phyloP scores from a whole-genome alignment of 2,113 vertebrate species.

The Galeopterus variegatus region DNA sequence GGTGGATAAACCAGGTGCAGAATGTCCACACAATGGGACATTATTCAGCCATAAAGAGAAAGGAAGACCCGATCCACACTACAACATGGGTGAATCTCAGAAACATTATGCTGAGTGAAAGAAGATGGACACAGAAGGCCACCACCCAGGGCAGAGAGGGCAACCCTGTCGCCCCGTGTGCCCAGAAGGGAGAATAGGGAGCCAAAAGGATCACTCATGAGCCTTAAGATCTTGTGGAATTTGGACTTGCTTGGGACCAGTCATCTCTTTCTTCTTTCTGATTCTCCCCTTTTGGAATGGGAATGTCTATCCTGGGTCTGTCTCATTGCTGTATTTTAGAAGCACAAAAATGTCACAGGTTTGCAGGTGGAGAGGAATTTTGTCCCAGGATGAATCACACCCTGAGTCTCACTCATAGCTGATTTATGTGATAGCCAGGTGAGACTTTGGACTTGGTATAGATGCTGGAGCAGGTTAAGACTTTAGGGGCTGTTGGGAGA shows the following conservation, averaged over 20 bases:
- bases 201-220: background rate
- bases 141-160: accelerated
- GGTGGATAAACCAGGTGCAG: background rate
- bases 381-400: background rate
- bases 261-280: background rate
- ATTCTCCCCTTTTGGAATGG: background rate
- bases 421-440: background rate
- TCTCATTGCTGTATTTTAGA: background rate
- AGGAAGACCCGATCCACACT: accelerated
- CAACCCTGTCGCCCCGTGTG: accelerated
- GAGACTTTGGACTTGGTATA: background rate
- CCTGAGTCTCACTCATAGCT: background rate
- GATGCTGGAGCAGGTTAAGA: background rate
- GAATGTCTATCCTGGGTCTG: background rate
- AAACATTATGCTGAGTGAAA: background rate
- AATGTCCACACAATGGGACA: accelerated
- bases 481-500: background rate
- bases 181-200: background rate
- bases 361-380: background rate
- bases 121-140: background rate
- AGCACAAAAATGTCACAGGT: background rate
- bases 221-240: background rate
- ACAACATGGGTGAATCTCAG: accelerated
- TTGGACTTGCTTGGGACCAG: background rate
- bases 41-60: background rate